Conservation (phyloP, 1,140 invertebrate species). For the Drosophila ohnishii region DNA sequence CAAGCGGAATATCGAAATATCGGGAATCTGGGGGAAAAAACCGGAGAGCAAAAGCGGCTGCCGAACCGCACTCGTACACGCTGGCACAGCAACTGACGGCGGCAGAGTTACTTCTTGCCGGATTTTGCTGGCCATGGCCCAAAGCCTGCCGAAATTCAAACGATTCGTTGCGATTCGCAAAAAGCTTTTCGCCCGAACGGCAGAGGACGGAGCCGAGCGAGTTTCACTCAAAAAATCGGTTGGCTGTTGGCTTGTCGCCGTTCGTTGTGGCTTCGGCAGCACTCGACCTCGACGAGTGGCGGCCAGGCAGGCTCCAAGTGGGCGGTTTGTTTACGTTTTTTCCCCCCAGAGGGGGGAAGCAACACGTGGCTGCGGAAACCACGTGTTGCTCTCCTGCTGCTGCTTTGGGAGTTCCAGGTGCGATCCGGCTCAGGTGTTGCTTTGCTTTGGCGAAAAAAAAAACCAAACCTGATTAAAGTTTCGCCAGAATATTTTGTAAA, state of each 20-base stretch:
- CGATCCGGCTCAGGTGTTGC: background rate
- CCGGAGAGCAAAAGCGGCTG: constrained; percentile 8
- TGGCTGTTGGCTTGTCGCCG: constrained; percentile 29
- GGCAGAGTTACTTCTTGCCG: constrained; percentile 36
- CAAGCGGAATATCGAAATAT: background rate
- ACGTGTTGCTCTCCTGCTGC: constrained; percentile 15
- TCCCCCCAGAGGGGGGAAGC: background rate
- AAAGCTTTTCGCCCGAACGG: constrained; percentile 48
- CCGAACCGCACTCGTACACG: constrained; percentile 63
- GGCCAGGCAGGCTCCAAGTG: constrained; percentile 5
- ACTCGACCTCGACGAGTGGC: constrained; percentile 36
- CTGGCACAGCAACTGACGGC: constrained; percentile 69
- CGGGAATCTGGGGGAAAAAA: background rate
- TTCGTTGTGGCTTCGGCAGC: constrained; percentile 45
- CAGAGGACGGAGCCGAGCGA: constrained; percentile 16
- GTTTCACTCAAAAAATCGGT: constrained; percentile 67
- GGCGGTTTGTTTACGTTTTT: constrained; percentile 69
- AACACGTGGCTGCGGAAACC: constrained; percentile 3
- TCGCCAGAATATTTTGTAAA: background rate
- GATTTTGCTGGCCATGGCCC: constrained; percentile 39
- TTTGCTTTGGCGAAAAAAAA: too few relatives aligned
- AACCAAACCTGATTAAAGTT: background rate
- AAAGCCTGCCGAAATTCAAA: constrained; percentile 7
- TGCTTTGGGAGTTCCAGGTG: background rate
- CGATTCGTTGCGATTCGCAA: constrained; percentile 22